phyloP scores from a whole-genome alignment of 2,797 vertebrate genomes.

The Sebastiscus albofasciatus region DNA sequence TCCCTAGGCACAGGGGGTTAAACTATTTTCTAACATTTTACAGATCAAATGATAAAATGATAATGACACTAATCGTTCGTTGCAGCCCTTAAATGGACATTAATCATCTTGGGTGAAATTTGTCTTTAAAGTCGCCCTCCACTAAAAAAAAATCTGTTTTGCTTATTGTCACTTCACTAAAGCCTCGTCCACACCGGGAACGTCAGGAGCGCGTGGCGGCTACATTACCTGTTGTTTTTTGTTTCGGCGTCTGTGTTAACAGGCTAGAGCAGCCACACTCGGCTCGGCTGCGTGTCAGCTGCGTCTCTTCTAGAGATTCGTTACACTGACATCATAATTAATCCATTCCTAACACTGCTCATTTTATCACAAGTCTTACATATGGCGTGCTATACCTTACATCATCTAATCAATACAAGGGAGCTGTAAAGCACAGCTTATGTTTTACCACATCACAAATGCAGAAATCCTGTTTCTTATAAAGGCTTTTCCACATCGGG shows the following conservation, averaged over 20 bases:
- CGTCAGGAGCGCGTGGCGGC: no score
- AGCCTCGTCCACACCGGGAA: no score
- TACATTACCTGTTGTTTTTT: no score
- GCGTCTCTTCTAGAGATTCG: no score
- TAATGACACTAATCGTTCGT: neutral
- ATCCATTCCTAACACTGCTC: neutral
- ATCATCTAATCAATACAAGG: conserved; percentile 2
- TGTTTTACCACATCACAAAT: neutral
- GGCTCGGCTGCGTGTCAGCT: no score
- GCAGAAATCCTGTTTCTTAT: conserved; percentile 3
- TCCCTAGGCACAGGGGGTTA: no score
- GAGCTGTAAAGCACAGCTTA: neutral
- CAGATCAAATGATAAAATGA: neutral
- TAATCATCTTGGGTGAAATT: neutral
- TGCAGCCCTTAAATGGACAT: neutral
- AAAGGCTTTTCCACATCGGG: neutral
- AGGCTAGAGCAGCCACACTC: no score
- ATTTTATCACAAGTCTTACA: neutral
- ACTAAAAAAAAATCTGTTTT: no score
- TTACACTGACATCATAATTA: neutral
- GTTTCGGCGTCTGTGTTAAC: no score
- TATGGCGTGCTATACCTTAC: neutral
- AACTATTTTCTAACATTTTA: no score
- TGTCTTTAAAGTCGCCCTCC: neutral
- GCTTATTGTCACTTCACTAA: no score